Percentiles rank a stretch among this genome's conserved stretches.
These are phyloP conservation scores for Mormoops blainvillei DNA, from an alignment of 2,113 vertebrate genomes.

Conservation along the genomic window DNA sequence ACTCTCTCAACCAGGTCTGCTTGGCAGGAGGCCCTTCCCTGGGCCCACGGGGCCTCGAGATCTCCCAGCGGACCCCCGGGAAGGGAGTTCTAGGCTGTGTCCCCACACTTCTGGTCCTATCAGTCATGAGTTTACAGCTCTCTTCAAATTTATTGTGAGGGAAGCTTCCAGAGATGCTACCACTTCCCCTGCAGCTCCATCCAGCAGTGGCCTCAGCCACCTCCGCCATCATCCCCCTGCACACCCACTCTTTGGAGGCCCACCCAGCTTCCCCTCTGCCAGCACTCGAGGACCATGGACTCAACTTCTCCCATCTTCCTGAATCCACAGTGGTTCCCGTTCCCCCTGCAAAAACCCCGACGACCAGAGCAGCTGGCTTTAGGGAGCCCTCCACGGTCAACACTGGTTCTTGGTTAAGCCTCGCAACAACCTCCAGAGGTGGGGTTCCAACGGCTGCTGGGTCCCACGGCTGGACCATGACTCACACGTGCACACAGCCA, in stretches of 20 bases:
- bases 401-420: background rate
- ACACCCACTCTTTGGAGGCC: background rate
- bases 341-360: background rate
- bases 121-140: background rate
- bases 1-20: background rate
- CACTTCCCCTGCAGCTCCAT: background rate
- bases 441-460: background rate
- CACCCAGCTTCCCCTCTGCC: background rate
- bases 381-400: background rate
- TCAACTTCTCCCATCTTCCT: background rate
- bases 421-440: background rate
- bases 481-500: rapidly evolving
- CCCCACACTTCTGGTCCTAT: too few species aligned
- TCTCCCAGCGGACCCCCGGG: background rate
- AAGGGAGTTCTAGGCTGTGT: too few species aligned
- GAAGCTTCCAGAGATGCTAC: background rate
- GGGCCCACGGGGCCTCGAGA: rapidly evolving
- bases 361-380: rapidly evolving
- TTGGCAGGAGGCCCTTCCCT: background rate
- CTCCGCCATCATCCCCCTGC: too few species aligned
- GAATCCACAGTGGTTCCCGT: background rate
- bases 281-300: background rate
- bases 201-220: background rate
- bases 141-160: background rate
- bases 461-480: background rate